Evolutionary conservation across 2,888 invertebrate species (phyloP).

Genomic region (Dichetophora obliterata): DNA sequence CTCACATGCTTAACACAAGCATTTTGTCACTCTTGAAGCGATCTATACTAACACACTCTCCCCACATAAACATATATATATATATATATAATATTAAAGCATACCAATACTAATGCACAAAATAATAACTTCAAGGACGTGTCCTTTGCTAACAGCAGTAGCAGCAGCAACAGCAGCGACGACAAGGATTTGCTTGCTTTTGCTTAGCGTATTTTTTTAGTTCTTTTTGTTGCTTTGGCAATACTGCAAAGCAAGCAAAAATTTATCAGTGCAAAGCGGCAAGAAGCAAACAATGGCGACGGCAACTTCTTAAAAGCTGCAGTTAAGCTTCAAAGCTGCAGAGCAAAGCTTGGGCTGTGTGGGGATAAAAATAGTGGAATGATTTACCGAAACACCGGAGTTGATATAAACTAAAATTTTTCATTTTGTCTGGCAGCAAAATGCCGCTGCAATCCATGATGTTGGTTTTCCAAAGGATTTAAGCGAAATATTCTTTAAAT

Average conservation of each 20-base stretch:
- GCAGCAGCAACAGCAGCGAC: background rate
- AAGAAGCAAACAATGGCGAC: slow-evolving; percentile 8
- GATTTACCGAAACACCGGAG: slow-evolving; percentile 2
- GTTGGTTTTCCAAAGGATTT: slow-evolving; percentile 23
- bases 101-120: background rate
- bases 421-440: slow-evolving; percentile 25
- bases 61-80: background rate
- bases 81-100: no score
- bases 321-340: no score
- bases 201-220: background rate
- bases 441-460: slow-evolving; percentile 17
- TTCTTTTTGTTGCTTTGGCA: background rate
- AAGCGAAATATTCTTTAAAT: slow-evolving; percentile 12
- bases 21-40: no score
- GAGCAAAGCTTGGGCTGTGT: background rate
- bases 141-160: background rate
- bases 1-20: no score
- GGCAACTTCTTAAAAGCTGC: background rate
- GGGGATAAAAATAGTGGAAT: background rate
- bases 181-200: background rate
- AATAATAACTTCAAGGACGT: slow-evolving; percentile 10
- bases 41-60: slow-evolving; percentile 7
- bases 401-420: slow-evolving; percentile 19
- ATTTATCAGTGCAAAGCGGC: background rate
- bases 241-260: slow-evolving; percentile 5